Percentiles rank a stretch among this genome's conserved stretches.
phyloP scores from a whole-genome alignment of 2,797 vertebrate genomes.

The Typhlichthys subterraneus region DNA sequence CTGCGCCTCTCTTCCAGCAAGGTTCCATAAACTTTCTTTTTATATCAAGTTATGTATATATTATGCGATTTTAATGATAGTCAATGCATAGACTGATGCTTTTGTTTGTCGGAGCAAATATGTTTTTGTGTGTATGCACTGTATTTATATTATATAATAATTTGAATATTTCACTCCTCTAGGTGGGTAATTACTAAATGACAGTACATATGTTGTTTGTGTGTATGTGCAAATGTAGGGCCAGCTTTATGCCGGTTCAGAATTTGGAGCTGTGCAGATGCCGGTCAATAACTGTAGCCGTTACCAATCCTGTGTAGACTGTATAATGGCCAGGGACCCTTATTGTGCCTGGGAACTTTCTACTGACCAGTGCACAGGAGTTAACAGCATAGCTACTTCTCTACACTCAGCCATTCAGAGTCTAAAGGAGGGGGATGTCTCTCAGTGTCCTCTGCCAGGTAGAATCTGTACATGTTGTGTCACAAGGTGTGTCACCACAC shows the following conservation, averaged over 20 bases:
- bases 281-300: constrained; percentile 71
- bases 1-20: constrained; percentile 74
- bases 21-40: constrained; percentile 50
- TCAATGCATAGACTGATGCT: not conserved
- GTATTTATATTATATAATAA: not conserved
- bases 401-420: constrained; percentile 64
- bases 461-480: constrained; percentile 1
- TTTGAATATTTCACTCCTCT: constrained; percentile 14
- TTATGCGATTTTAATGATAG: not conserved
- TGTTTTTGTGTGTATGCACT: constrained; percentile 1
- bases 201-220: constrained; percentile 6
- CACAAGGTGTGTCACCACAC: not conserved
- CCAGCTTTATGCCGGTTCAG: constrained; percentile 76
- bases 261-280: constrained; percentile 73
- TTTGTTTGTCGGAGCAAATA: not conserved
- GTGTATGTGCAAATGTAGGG: constrained; percentile 52
- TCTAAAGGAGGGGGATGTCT: constrained; percentile 69
- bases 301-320: constrained; percentile 74
- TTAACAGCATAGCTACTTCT: constrained; percentile 15
- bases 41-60: too few relatives aligned
- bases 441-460: constrained; percentile 72
- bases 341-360: constrained; percentile 76
- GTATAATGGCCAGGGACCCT: constrained; percentile 80
- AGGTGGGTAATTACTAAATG: not conserved
- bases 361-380: constrained; percentile 43